Base-by-base conservation (phyloP, 1,140 invertebrate genomes). In the Caenorhabditis latens region DNA sequence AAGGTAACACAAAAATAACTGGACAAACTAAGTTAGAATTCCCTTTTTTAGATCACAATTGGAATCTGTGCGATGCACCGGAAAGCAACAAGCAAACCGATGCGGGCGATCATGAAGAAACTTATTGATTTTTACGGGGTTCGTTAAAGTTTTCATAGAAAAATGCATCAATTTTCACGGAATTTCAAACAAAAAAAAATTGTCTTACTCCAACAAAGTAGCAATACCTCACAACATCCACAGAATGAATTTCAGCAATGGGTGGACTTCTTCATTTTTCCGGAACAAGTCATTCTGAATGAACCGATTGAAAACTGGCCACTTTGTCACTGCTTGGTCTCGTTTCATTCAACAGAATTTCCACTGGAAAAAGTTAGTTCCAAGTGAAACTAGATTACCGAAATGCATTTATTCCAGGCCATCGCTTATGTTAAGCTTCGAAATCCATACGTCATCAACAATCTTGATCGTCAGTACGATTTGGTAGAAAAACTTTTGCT, bases 221-320 rank as follows among this genome's bases (percentile, higher is more conserved):
- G 32, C 32, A 32, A 32, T 32, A 1, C 32, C 32, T 32, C 32
- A 32, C 32, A 32, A 32, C 32, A 32, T 32, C 32, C 32, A 32
- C 32, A 32, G 32, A 32, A 2, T 32, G 32, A 32, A 32, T 65
- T 65, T 46, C 83, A 90, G 90, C 90, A 92, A 21, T 91, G 88
- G 85, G 88, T 92, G 14, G 91, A 91, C 13, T 90, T 90, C 84
- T 65, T 91, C 65, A 84, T 92, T 32, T 92, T 92, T 65, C 90
- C 91, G 0, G 91, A 99, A 94, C 95, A 97, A 92, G 96, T 97
- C 90, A 98, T 98, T 93, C 94, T 98, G 88, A 96, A 97, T 95
- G 95, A 97, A 93, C 96, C 97, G 2, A 96, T 99, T 13, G 97
- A 99, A 93, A 95, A 99, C 91, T 99, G 98, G 98, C 98, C 98